Conservation (phyloP, 2,113 vertebrate genomes). For the Tenrec ecaudatus region DNA sequence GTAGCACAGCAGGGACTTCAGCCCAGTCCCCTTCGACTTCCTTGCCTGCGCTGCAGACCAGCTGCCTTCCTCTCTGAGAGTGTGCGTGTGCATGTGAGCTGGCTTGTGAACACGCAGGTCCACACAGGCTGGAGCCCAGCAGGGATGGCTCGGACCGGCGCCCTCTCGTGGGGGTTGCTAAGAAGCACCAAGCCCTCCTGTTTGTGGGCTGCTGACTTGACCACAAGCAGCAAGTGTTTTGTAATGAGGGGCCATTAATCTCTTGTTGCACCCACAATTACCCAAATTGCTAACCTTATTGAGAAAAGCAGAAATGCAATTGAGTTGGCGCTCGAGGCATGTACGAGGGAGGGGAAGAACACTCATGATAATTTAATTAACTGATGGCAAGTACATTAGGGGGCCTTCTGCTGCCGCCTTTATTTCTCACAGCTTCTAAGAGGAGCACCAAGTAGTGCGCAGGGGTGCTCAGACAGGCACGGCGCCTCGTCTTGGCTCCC, state of each 20-base stretch:
- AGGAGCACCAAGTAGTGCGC: constrained; percentile 63
- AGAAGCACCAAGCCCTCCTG: constrained; percentile 55
- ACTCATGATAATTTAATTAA: constrained; percentile 87
- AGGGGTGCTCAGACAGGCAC: not conserved
- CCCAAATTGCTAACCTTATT: constrained; percentile 87
- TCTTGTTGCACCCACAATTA: constrained; percentile 88
- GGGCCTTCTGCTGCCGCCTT: constrained; percentile 70
- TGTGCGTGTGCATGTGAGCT: no score
- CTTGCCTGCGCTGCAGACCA: not conserved
- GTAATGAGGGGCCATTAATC: constrained; percentile 88
- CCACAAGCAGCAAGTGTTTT: constrained; percentile 81
- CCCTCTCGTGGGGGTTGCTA: constrained; percentile 32
- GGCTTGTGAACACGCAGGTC: no score
- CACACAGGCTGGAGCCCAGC: not conserved
- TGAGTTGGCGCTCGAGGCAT: constrained; percentile 85
- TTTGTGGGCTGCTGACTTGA: constrained; percentile 60
- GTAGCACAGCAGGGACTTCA: not conserved
- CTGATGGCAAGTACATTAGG: constrained; percentile 83
- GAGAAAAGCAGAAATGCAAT: constrained; percentile 87
- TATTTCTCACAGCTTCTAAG: constrained; percentile 77
- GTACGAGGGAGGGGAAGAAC: constrained; percentile 75
- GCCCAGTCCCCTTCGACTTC: not conserved
- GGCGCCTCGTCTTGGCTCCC: not conserved
- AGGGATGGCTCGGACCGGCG: not conserved
- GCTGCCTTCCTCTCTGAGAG: not conserved